Evolutionary conservation across 1,140 invertebrate genomes (phyloP), one percentile per base, ranked within the genome.

Genomic region (Batillaria attramentaria): DNA sequence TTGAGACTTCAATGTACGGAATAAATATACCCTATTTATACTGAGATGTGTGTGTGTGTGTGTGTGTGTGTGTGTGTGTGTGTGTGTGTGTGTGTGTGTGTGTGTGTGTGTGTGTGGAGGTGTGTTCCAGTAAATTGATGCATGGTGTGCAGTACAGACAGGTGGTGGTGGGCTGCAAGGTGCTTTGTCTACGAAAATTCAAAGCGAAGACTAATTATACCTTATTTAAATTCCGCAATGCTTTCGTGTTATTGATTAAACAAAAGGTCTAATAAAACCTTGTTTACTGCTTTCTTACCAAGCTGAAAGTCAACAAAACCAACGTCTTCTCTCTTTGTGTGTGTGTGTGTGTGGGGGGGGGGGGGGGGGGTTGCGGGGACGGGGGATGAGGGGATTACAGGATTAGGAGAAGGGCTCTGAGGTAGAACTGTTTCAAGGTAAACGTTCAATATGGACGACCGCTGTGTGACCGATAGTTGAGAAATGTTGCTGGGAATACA

Each of bases 21-120:
- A 50, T 13, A 50, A 50, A 50, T 50, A 50, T 50, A 50, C 46
- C 24, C 24, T 50, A 13, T 13, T 13, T 24, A 13, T 50, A 13
- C 24, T 10, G 46, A 24, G 10, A 50, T 50, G 46, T 50, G 46
- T 50, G 46, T 50, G 46, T 50, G 46, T 50, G 46, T 50, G 46
- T 50, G 46, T 50, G 46, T 50, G 46, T 50, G 46, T 50, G 46
- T 50, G 46, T 50, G 46, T 50, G 46, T 50, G 46, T 50, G 46
- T 50, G 46, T 13, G 46, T 13, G 46, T 13, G 46, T 13, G 46
- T 13, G 46, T 13, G 46, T 13, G 46, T 13, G 46, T 13, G 46
- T 13, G 46, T 13, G 46, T 13, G 46, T 13, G 46, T 13, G 46
- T 13, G 46, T 13, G 46, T 13, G 46, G 24, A 24, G 24, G 46